phyloP scores from a whole-genome alignment of 2,888 invertebrate species.

The Alloscopus bannaensis region DNA sequence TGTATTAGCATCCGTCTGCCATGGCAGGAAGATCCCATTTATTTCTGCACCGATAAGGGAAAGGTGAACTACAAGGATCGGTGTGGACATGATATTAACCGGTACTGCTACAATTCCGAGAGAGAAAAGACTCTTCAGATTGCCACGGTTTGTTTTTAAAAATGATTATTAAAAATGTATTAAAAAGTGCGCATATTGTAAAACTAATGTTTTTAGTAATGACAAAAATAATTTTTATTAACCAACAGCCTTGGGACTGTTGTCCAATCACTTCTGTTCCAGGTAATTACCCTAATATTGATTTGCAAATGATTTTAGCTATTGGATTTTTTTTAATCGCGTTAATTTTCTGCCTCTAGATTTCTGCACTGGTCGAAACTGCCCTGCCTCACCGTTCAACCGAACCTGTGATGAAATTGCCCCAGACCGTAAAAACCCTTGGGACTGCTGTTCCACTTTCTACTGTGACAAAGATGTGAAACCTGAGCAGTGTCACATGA shows the following conservation, averaged over 20 bases:
- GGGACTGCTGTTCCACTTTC: slow-evolving; percentile 65
- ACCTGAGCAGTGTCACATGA: slow-evolving; percentile 63
- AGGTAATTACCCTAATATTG: slow-evolving; percentile 44
- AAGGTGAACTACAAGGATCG: slow-evolving; percentile 62
- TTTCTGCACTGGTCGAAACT: slow-evolving; percentile 58
- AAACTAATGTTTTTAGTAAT: not conserved
- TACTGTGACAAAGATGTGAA: slow-evolving; percentile 59
- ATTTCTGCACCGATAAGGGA: slow-evolving; percentile 67
- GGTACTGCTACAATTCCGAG: slow-evolving; percentile 50
- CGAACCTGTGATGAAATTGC: slow-evolving; percentile 63
- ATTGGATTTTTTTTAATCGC: no score
- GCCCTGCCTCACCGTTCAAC: slow-evolving; percentile 68
- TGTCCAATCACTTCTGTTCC: slow-evolving; percentile 60
- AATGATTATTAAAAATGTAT: not conserved
- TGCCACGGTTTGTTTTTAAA: slow-evolving; percentile 53
- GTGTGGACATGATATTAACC: slow-evolving; percentile 44
- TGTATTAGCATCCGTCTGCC: slow-evolving; percentile 66
- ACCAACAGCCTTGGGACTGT: slow-evolving; percentile 63
- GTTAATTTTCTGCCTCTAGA: slow-evolving; percentile 37
- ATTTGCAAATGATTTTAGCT: no score
- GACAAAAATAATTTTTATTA: not conserved
- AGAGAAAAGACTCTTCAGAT: slow-evolving; percentile 56
- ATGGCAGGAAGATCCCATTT: slow-evolving; percentile 66
- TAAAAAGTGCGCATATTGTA: not conserved
- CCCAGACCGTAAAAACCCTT: slow-evolving; percentile 49